Evolutionary conservation across 2,113 vertebrate genomes (phyloP), one percentile per base, ranked within the genome.

Genomic region (Caretta caretta): DNA sequence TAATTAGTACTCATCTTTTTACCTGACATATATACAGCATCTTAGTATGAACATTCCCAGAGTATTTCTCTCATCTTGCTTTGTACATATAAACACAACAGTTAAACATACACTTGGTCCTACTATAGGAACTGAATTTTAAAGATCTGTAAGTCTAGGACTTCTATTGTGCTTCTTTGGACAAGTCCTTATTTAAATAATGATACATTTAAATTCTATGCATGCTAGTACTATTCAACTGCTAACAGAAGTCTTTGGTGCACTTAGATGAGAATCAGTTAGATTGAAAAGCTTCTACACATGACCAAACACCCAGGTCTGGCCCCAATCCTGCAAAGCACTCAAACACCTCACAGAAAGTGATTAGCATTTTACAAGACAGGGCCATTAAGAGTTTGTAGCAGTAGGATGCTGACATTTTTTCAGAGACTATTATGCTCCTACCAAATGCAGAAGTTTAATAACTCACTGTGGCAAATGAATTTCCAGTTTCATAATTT

Each of bases 81-180:
- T 98, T 87, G 98, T 88, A 97, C 94, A 97, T 88, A 98, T 83
- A 98, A 96, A 98, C 95, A 98, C 54, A 97, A 98, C 97, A 98
- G 82, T 96, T 97, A 96, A 93, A 97, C 12, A 82, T 93, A 94
- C 78, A 95, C 0, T 75, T 90, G 96, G 92, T 95, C 80, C 96
- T 95, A 94, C 95, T 98, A 97, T 96, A 96, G 83, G 98, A 97
- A 97, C 96, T 86, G 96, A 96, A 87, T 79, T 95, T 72, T 91
- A 79, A 96, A 95, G 93, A 93, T 83, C 75, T 89, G 81, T 92
- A 94, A 97, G 90, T 92, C 97, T 96, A 98, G 97, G 97, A 98
- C 95, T 97, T 98, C 91, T 96, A 93, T 97, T 98, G 98, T 98
- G 98, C 98, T 98, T 98, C 97, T 98, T 98, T 98, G 98, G 98